phyloP scores from a whole-genome alignment of 2,888 invertebrate genomes.

The Cerastis leucographa region DNA sequence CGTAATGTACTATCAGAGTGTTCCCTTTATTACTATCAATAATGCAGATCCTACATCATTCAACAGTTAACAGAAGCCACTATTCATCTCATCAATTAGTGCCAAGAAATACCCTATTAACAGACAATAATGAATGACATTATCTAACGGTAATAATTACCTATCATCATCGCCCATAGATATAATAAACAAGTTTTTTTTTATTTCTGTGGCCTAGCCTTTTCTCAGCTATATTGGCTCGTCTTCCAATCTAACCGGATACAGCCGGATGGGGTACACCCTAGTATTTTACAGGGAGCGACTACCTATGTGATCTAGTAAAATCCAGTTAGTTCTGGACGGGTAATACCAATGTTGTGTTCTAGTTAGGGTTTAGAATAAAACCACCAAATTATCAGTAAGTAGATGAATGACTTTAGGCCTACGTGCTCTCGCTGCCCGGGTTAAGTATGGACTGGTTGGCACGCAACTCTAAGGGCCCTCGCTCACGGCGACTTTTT shows the following conservation, averaged over 20 bases:
- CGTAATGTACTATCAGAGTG: constrained; percentile 10
- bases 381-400: too few relatives aligned
- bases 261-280: too few relatives aligned
- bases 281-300: neutral
- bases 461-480: too few relatives aligned
- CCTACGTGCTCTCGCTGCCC: too few relatives aligned
- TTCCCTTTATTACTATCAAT: constrained; percentile 7
- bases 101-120: constrained; percentile 41
- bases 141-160: constrained; percentile 30
- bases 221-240: neutral
- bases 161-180: neutral
- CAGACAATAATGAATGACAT: constrained; percentile 45
- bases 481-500: too few relatives aligned
- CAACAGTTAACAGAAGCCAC: constrained; percentile 24
- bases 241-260: neutral
- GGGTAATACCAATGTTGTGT: too few relatives aligned
- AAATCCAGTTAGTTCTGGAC: neutral
- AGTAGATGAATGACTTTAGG: too few relatives aligned
- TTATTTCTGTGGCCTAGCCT: neutral
- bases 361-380: too few relatives aligned
- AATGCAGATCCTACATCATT: neutral
- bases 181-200: too few relatives aligned
- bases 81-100: constrained; percentile 9
- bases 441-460: too few relatives aligned
- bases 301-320: neutral